phyloP scores from a whole-genome alignment of 2,888 invertebrate species.

The Thysanoteuthis rhombus region DNA sequence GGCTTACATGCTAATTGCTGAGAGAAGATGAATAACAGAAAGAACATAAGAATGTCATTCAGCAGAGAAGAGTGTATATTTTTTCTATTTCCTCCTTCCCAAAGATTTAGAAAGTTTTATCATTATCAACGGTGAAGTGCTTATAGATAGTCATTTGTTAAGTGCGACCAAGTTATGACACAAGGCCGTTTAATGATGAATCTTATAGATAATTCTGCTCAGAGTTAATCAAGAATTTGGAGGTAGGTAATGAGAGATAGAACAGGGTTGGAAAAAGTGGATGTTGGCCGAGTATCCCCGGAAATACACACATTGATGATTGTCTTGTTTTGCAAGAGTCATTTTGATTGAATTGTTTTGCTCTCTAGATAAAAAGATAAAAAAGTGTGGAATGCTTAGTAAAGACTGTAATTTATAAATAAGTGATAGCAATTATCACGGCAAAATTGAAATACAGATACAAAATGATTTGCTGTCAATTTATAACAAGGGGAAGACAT shows the following conservation, averaged over 20 bases:
- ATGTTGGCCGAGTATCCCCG: not conserved
- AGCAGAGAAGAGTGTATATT: not conserved
- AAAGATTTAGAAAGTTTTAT: not conserved
- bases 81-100: not conserved
- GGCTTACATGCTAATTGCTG: not conserved
- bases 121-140: not conserved
- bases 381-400: not conserved
- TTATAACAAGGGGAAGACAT: not conserved
- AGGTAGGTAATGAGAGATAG: not conserved
- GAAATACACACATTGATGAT: not conserved
- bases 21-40: not conserved
- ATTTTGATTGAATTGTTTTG: not conserved
- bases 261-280: not conserved
- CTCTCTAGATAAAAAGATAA: not conserved
- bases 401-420: not conserved
- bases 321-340: not conserved
- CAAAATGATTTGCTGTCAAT: not conserved
- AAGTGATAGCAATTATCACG: not conserved
- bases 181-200: not conserved
- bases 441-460: not conserved
- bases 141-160: not conserved
- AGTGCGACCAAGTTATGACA: too few species aligned
- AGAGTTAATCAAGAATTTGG: not conserved
- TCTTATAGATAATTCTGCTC: not conserved
- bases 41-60: not conserved